Conservation (phyloP, 2,888 invertebrate genomes). For the Drosophila aldrichi region DNA sequence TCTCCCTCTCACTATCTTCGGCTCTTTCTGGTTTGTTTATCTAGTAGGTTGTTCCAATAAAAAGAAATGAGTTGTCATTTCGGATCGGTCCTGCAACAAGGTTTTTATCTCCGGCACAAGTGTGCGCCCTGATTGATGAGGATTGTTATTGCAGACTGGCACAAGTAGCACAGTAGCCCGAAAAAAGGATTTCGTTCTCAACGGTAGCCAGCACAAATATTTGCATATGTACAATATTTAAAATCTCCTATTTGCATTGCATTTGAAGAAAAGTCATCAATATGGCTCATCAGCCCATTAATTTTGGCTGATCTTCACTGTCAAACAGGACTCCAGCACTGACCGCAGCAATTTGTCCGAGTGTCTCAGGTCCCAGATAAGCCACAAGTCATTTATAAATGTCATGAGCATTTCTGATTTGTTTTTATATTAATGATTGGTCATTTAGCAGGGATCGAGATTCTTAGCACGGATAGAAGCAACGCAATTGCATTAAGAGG, state of each 20-base stretch:
- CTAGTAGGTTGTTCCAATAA: slow-evolving; percentile 62
- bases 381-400: slow-evolving; percentile 68
- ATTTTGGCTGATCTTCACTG: slow-evolving; percentile 22
- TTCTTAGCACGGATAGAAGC: slow-evolving; percentile 42
- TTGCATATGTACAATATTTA: slow-evolving; percentile 57
- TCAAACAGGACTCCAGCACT: slow-evolving; percentile 38
- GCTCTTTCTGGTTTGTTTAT: slow-evolving; percentile 38
- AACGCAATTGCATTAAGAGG: slow-evolving; percentile 6
- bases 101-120: slow-evolving; percentile 54
- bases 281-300: slow-evolving; percentile 40
- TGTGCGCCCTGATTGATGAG: slow-evolving; percentile 67
- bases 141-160: slow-evolving; percentile 43
- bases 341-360: slow-evolving; percentile 75
- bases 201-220: slow-evolving; percentile 70
- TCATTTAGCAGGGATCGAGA: slow-evolving; percentile 57
- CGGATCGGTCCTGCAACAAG: slow-evolving; percentile 9
- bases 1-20: background rate
- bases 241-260: slow-evolving; percentile 54
- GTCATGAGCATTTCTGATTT: slow-evolving; percentile 56
- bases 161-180: slow-evolving; percentile 70
- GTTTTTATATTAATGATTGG: slow-evolving; percentile 67
- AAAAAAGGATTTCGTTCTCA: slow-evolving; percentile 54
- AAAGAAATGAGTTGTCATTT: slow-evolving; percentile 74
- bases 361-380: slow-evolving; percentile 31
- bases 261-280: slow-evolving; percentile 54